A percentile compares a stretch with the other conserved stretches of the same genome.
Conservation (phyloP, 2,797 vertebrate species). For the Enteromius trimaculatus region DNA sequence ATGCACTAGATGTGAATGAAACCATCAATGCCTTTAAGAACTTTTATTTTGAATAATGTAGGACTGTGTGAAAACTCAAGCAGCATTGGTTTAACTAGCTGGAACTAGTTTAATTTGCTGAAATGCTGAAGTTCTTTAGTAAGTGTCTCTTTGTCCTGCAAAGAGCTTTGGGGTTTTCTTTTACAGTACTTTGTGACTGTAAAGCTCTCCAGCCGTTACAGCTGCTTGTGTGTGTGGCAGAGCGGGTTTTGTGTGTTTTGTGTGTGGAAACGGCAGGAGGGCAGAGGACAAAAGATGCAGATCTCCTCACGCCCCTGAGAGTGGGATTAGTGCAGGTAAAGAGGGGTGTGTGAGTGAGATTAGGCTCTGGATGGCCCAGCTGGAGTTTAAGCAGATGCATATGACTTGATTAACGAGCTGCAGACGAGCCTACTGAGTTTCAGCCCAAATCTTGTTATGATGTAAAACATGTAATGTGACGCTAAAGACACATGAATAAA, state of each 20-base stretch:
- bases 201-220: conserved; percentile 47
- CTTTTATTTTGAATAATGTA: not conserved
- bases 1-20: not conserved
- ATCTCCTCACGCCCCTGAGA: conserved; percentile 56
- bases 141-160: conserved; percentile 35
- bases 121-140: not conserved
- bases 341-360: conserved; percentile 46
- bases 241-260: conserved; percentile 45
- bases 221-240: conserved; percentile 36
- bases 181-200: conserved; percentile 48
- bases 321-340: conserved; percentile 54
- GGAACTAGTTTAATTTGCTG: not conserved
- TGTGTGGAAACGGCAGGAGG: conserved; percentile 50
- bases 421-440: conserved; percentile 29
- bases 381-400: conserved; percentile 52
- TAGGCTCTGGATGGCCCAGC: conserved; percentile 50
- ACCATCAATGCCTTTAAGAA: not conserved
- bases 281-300: conserved; percentile 47
- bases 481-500: not conserved
- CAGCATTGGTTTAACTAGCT: not conserved
- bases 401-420: conserved; percentile 43
- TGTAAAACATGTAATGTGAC: conserved; percentile 33
- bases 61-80: not conserved
- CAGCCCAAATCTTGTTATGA: conserved; percentile 40
- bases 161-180: conserved; percentile 36